Evolutionary conservation across 2,888 invertebrate species (phyloP).

Genomic region (Cistogaster globosa): DNA sequence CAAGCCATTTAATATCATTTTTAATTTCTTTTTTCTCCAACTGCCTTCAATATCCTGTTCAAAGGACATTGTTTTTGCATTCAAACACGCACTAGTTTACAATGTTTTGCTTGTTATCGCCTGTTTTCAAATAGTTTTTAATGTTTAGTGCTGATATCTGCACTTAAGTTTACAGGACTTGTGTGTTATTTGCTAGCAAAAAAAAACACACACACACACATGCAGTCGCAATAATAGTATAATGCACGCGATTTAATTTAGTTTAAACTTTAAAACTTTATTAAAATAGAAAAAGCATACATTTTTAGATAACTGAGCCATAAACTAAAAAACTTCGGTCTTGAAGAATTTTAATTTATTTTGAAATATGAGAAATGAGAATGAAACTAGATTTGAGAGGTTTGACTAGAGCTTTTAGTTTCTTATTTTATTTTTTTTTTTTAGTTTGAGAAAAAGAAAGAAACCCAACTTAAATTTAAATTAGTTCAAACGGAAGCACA

Average conservation of each 20-base stretch:
- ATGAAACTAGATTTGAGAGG: no score
- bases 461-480: no score
- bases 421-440: no score
- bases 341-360: not conserved
- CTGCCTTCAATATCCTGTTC: not conserved
- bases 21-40: not conserved
- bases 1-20: not conserved
- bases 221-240: not conserved
- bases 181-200: not conserved
- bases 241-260: not conserved
- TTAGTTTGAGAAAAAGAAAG: no score
- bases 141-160: not conserved
- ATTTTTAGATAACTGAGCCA: no score
- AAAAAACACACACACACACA: not conserved
- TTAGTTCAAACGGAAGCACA: no score
- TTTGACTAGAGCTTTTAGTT: no score
- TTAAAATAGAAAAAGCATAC: not conserved
- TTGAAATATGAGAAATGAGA: no score
- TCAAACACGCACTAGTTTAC: not conserved
- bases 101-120: slow-evolving; percentile 10
- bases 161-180: not conserved
- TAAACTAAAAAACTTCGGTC: not conserved
- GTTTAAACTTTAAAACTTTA: not conserved
- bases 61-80: not conserved
- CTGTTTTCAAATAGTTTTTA: slow-evolving; percentile 13